Base-by-base conservation (phyloP, 2,113 vertebrate species). In the Phodopus roborovskii region DNA sequence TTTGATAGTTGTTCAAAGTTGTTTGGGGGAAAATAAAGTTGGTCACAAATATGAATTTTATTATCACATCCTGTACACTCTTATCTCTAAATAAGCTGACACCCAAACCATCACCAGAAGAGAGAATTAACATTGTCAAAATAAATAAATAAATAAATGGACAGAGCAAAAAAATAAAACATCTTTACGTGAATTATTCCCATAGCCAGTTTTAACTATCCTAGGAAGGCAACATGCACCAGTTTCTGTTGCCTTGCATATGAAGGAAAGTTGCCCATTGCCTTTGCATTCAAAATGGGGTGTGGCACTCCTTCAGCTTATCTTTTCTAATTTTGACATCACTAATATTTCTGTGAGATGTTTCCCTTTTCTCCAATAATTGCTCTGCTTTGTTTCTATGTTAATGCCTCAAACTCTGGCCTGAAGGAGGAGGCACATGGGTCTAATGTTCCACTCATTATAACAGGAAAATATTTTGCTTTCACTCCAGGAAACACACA, bases 1-100 rank as follows among this genome's bases (percentile, higher is more conserved):
- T 88, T 96, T 92, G 68, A 78, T 94, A 92, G 74, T 75, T 92
- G 66, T 60, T 81, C 84, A 28, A 64, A 84, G 83, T 78, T 15
- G 22, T 78, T 77, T 94, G 53, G 11, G 12, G 12, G 12, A 74
- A 22, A 64, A 88, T 85, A 79, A 58, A 75, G 19, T 64, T 74
- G 45, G 82, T 30, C 50, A 24, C 66, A 71, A 88, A 26, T 71
- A 81, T 45, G 70, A 94, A 88, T 86, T 85, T 33, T 9, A 84
- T 77, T 83, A 50, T 84, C 7, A 30, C 42, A 68, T 82, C 45
- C 22, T 89, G 28, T 3, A 62, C n/a, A 62, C 19, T 81, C 30
- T 79, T 92, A 12, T 26, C 74, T 96, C 75, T 79, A 48, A 93
- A 30, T 10, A 91, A 19, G 22, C 48, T 22, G 75, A 77, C 11